Evolutionary conservation across 2,797 vertebrate species (phyloP).

Genomic region (Rhinoraja longicauda): DNA sequence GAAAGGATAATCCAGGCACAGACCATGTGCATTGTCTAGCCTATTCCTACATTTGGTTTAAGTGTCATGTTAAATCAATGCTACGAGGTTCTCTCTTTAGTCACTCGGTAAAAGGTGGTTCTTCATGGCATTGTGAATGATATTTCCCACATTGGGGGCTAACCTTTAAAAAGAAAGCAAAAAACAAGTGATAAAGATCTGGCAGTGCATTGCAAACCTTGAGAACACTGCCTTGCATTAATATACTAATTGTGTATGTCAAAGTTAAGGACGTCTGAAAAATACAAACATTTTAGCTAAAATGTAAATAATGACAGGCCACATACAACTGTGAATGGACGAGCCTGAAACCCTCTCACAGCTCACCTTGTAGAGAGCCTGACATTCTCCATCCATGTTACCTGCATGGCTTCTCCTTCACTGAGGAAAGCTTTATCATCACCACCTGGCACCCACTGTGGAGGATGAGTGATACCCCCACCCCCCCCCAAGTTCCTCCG

Average conservation of each 20-base stretch:
- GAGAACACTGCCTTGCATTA: neutral
- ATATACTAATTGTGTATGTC: neutral
- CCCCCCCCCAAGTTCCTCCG: no score
- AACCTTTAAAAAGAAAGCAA: neutral
- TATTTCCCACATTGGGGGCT: no score
- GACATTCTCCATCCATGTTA: neutral
- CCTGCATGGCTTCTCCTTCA: neutral
- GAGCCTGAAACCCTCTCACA: neutral
- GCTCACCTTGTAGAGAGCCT: no score
- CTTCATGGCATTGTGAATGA: neutral
- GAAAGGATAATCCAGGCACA: neutral
- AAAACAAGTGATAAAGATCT: neutral
- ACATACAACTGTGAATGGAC: neutral
- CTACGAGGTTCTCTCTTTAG: neutral
- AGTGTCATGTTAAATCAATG: neutral
- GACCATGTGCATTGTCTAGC: neutral
- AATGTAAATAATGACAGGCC: neutral
- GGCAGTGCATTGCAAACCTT: neutral
- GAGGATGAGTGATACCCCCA: neutral
- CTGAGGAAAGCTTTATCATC: neutral
- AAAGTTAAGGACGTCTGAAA: neutral
- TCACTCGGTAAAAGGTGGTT: neutral
- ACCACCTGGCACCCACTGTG: neutral
- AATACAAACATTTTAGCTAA: neutral
- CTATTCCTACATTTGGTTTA: neutral